Percentiles rank a stretch among this genome's conserved stretches.
Conservation (phyloP, 2,113 vertebrate species). For the Epinephelus cyanopodus region DNA sequence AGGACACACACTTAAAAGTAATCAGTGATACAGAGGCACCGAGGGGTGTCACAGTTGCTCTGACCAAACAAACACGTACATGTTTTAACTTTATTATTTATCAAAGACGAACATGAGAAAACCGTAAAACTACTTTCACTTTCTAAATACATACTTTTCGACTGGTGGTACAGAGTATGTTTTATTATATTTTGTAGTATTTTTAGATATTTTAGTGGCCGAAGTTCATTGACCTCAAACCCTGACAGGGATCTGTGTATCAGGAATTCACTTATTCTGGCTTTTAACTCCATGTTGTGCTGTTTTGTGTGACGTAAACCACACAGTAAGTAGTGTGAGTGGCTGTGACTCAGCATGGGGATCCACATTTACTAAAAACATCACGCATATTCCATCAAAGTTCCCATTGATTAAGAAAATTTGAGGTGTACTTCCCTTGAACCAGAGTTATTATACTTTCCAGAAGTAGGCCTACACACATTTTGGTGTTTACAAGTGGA, state of each 20-base stretch:
- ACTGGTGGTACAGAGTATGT: background rate
- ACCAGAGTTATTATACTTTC: slow-evolving; percentile 54
- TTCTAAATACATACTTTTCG: background rate
- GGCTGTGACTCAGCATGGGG: slow-evolving; percentile 64
- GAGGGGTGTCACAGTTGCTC: background rate
- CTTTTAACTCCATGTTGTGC: slow-evolving; percentile 39
- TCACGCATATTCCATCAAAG: slow-evolving; percentile 40
- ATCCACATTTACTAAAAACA: slow-evolving; percentile 53
- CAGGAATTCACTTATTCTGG: background rate
- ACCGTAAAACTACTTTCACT: background rate
- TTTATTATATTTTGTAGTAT: background rate
- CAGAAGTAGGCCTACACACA: slow-evolving; percentile 41
- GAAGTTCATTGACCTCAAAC: background rate
- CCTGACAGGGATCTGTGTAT: background rate
- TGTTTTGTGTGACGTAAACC: slow-evolving; percentile 39
- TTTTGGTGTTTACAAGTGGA: slow-evolving; percentile 31
- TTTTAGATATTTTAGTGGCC: background rate
- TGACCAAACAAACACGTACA: background rate
- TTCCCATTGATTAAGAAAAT: slow-evolving; percentile 37
- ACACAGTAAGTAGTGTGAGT: slow-evolving; percentile 24
- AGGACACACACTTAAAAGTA: slow-evolving; percentile 35
- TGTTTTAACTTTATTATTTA: background rate
- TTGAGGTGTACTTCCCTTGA: slow-evolving; percentile 3
- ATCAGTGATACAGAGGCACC: slow-evolving; percentile 27
- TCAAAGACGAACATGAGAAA: background rate